phyloP scores from a whole-genome alignment of 1,140 invertebrate species.

The Chymomyza costata region DNA sequence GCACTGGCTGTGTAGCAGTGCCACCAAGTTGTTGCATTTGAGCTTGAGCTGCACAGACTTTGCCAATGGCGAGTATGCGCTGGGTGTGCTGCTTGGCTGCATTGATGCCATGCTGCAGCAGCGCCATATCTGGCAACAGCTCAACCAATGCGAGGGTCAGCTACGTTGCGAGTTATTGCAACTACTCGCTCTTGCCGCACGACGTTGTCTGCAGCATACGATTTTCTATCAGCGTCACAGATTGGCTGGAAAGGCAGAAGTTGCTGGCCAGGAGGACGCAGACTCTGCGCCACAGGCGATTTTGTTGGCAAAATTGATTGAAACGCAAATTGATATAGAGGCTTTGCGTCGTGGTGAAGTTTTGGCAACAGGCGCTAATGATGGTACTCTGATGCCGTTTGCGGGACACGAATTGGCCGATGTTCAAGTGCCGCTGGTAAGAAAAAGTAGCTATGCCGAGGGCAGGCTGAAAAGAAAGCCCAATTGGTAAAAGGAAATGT shows the following conservation, averaged over 20 bases:
- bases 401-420: constrained; percentile 47
- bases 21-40: constrained; percentile 23
- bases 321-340: constrained; percentile 67
- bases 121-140: constrained; percentile 50
- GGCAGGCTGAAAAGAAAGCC: too few relatives aligned
- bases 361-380: constrained; percentile 23
- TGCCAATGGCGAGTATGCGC: neutral
- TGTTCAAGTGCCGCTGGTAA: constrained; percentile 62
- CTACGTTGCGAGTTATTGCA: constrained; percentile 50
- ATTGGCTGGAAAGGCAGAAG: constrained; percentile 9
- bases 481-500: too few relatives aligned
- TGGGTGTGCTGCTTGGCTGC: constrained; percentile 36
- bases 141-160: constrained; percentile 36
- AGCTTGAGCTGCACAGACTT: constrained; percentile 12
- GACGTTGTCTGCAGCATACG: constrained; percentile 51
- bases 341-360: constrained; percentile 20
- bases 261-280: constrained; percentile 8
- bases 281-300: constrained; percentile 55
- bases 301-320: constrained; percentile 73
- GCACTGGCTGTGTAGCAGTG: constrained; percentile 24
- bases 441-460: too few relatives aligned
- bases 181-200: constrained; percentile 36
- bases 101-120: constrained; percentile 54
- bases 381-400: constrained; percentile 22
- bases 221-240: constrained; percentile 68